Evolutionary conservation across 1,140 invertebrate species (phyloP), one percentile per base, ranked within the genome.

Genomic region (Apocrypta bakeri): DNA sequence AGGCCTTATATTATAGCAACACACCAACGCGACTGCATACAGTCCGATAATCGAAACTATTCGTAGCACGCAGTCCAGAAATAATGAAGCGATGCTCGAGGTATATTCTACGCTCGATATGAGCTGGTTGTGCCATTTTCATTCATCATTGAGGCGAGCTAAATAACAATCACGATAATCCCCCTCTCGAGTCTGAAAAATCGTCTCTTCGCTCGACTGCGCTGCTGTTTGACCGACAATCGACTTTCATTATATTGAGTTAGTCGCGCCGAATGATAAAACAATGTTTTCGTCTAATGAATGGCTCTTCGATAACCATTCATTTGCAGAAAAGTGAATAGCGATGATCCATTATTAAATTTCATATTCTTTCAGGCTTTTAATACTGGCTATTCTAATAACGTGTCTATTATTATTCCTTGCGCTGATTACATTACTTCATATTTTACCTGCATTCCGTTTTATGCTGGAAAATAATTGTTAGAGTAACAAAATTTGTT

Each of bases 101-200:
- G 84, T 86, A 86, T 48, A 81, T 63, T 4, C 3, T 11, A 84
- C 85, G 77, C 21, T 56, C 48, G 69, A 85, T 80, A 85, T 37
- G 69, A 64, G 71, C 14, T 33, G 24, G 29, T 81, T 72, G 48
- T 84, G 85, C 81, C 81, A 86, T 87, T 86, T 86, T 87, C 85
- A 86, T 87, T 85, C 85, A 85, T 87, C 85, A 86, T 74, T 25
- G 72, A 84, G 72, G 42, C 83, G 79, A 84, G 69, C 79, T 85
- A 87, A 85, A 84, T 85, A 77, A 84, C 81, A 80, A 83, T 84
- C 75, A 21, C 73, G 80, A 85, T 84, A 83, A 76, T 81, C 79
- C 78, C 78, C 48, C 4, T 21, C 48, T 21, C 48, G 82, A 79
- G 80, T 82, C 83, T 66, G 75, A 84, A 86, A 84, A 85, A 79